Evolutionary conservation across 2,113 vertebrate genomes (phyloP).

Genomic region (Fulica atra): DNA sequence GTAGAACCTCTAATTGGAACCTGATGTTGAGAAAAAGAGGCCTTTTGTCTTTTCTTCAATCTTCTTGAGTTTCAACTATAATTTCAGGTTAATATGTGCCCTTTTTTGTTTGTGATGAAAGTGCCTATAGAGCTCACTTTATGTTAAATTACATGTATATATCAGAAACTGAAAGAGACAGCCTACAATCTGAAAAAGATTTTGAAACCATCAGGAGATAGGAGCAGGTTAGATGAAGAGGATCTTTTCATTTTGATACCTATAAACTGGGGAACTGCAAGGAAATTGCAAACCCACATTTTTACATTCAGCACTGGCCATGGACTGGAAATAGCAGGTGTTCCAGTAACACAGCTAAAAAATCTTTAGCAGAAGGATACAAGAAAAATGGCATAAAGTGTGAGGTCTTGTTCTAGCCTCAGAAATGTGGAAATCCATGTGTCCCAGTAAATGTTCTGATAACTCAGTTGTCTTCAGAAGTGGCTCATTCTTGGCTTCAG

Average conservation of each 20-base stretch:
- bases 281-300: too few species aligned
- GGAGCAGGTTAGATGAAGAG: not conserved
- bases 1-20: not conserved
- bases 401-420: not conserved
- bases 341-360: not conserved
- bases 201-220: accelerated
- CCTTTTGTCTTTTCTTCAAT: not conserved
- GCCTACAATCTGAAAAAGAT: not conserved
- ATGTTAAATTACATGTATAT: not conserved
- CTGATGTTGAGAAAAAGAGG: not conserved
- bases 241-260: not conserved
- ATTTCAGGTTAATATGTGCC: not conserved
- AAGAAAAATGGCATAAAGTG: not conserved
- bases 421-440: not conserved
- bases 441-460: not conserved
- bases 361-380: not conserved
- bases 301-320: not conserved
- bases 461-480: not conserved
- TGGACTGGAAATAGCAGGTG: not conserved
- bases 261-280: not conserved
- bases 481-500: not conserved
- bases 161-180: not conserved
- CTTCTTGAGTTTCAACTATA: not conserved
- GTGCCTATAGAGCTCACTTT: not conserved
- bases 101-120: not conserved